Percentiles rank a stretch among this genome's conserved stretches.
Evolutionary conservation across 2,797 vertebrate species (phyloP).

Genomic region (Pristis pectinata): DNA sequence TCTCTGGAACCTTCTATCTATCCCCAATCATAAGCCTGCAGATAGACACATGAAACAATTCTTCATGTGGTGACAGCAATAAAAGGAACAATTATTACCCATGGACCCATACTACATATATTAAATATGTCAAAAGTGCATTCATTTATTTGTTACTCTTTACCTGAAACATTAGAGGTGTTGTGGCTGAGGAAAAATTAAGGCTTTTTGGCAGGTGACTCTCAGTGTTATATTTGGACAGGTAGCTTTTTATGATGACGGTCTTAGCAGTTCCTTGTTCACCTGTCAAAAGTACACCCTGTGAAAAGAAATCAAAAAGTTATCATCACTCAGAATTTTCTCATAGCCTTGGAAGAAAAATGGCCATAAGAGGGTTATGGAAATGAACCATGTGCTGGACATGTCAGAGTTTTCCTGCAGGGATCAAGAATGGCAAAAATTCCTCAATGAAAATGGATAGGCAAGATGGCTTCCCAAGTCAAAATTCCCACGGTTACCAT

Average conservation of each 20-base stretch:
- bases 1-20: too few species aligned
- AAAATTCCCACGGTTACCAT: neutral
- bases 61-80: too few species aligned
- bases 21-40: too few species aligned
- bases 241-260: constrained; percentile 82
- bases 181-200: constrained; percentile 94
- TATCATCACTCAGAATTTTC: neutral
- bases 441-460: neutral
- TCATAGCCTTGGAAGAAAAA: neutral
- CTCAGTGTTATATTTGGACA: constrained; percentile 85
- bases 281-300: constrained; percentile 91
- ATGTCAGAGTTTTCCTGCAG: neutral
- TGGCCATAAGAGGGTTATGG: neutral
- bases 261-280: constrained; percentile 97
- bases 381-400: neutral
- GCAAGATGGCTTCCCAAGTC: neutral
- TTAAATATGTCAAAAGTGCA: neutral
- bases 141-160: neutral
- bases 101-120: neutral
- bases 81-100: neutral
- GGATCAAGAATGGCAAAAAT: neutral
- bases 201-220: constrained; percentile 73
- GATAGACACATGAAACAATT: too few species aligned
- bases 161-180: constrained; percentile 93
- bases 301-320: constrained; percentile 40